These are phyloP conservation scores for Percopsis omiscomaycus DNA, from an alignment of 2,797 vertebrate species.

Conservation along the genomic window DNA sequence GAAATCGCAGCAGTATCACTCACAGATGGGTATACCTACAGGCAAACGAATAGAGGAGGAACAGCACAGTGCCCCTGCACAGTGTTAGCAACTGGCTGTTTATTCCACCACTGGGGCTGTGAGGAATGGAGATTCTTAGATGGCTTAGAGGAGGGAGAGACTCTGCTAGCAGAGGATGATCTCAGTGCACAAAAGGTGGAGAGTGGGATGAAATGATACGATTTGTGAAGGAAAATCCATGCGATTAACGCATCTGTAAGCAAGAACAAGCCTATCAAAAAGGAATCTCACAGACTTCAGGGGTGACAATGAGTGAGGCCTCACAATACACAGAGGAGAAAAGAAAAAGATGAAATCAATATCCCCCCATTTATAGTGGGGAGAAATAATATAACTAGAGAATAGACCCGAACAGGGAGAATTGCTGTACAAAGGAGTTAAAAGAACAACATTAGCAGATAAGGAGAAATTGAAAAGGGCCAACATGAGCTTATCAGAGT, in stretches of 20 bases:
- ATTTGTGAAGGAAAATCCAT: constrained; percentile 54
- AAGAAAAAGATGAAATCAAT: constrained; percentile 61
- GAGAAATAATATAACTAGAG: constrained; percentile 41
- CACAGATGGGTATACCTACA: constrained; percentile 37
- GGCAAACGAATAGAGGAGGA: constrained; percentile 40
- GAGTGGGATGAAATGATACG: constrained; percentile 59
- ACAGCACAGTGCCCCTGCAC: constrained; percentile 29
- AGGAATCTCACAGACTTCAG: constrained; percentile 42
- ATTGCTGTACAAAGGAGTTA: constrained; percentile 56
- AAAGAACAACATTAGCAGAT: constrained; percentile 57
- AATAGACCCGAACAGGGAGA: constrained; percentile 38
- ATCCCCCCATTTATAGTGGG: constrained; percentile 41
- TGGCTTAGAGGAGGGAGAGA: constrained; percentile 35
- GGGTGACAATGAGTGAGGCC: constrained; percentile 31
- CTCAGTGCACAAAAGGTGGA: constrained; percentile 36
- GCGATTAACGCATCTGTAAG: constrained; percentile 64
- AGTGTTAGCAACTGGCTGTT: constrained; percentile 52
- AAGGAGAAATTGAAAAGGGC: constrained; percentile 38
- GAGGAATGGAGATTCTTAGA: constrained; percentile 57
- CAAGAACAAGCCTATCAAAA: constrained; percentile 57
- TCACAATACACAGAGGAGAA: constrained; percentile 42
- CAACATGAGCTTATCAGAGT: constrained; percentile 42
- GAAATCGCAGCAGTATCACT: constrained; percentile 38
- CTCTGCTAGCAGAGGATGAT: constrained; percentile 48
- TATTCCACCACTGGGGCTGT: constrained; percentile 45